Base-by-base conservation (phyloP, 2,113 vertebrate species). In the Nothoprocta pentlandii region DNA sequence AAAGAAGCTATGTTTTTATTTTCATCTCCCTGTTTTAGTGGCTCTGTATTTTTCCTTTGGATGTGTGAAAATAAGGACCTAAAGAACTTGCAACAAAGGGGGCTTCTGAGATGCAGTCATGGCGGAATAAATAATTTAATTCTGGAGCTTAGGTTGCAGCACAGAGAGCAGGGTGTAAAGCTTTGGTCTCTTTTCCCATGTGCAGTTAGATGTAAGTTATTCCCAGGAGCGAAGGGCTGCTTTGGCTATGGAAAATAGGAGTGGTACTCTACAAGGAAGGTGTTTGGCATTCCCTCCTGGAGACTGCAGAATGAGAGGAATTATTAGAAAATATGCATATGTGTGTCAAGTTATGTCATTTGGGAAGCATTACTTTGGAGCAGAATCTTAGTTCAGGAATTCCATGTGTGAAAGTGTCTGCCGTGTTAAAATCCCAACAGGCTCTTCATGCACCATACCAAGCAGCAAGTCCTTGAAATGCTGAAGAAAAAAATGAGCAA, bases 341-440 rank as follows among this genome's bases (percentile, higher is more conserved):
- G 16, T 12, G 2, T 34, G 10, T 42, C 2, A 42, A 2, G 61
- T 6, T 28, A 5, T 64, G 11, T 59, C 32, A 32, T 49, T 88
- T 0, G 0, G 66, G 44, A 78, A 59, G 53, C 6, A 9, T 62
- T 41, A 25, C 17, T 75, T 96, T n/a, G 71, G 28, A 86, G 68
- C 26, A 61, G 80, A 77, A 73, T 47, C 15, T 84, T 59, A 34
- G 2, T 93, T 86, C 10, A 62, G 86, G 71, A 78, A 39, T 19
- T 75, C 61, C 19, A 7, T 23, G 21, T 90, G 41, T 16, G 1
- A 54, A 73, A 73, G 34, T 54, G 47, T 34, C 11, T 53, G 9
- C 34, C 25, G 11, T 28, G 47, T 71, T 71, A 20, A 86, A 88
- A 95, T 92, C 77, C 66, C 66, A 19, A 90, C 88, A 66, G 19